phyloP scores from a whole-genome alignment of 2,797 vertebrate genomes.

The Hozukius guyotensis region DNA sequence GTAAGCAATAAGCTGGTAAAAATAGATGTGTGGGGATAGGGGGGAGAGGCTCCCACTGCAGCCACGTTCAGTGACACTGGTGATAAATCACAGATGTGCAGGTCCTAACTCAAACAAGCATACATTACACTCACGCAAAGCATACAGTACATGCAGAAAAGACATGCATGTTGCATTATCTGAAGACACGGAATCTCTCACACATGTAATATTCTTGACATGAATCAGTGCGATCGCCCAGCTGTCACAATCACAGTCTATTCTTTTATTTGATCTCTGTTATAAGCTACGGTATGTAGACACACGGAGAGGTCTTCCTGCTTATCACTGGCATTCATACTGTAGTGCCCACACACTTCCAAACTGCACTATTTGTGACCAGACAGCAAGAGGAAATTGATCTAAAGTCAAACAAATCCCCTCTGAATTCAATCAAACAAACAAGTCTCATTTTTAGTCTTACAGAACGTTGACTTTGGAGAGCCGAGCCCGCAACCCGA shows the following conservation, averaged over 20 bases:
- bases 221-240: slow-evolving; percentile 4
- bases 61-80: slow-evolving; percentile 72
- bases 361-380: not conserved
- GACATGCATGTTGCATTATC: not conserved
- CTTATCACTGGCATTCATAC: not conserved
- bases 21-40: slow-evolving; percentile 65
- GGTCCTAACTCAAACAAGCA: slow-evolving; percentile 42
- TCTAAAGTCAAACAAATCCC: slow-evolving; percentile 33
- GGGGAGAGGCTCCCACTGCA: slow-evolving; percentile 62
- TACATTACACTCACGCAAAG: slow-evolving; percentile 3
- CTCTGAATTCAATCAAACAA: slow-evolving; percentile 27
- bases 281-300: not conserved
- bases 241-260: not conserved
- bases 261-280: not conserved
- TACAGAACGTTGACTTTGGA: slow-evolving; percentile 35
- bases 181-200: not conserved
- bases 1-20: slow-evolving; percentile 73
- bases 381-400: slow-evolving; percentile 20
- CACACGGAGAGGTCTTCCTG: not conserved
- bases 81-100: slow-evolving; percentile 77
- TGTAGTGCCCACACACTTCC: not conserved
- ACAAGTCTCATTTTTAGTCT: slow-evolving; percentile 23
- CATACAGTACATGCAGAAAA: slow-evolving; percentile 5
- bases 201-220: slow-evolving; percentile 1
- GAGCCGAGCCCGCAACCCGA: not conserved